Base-by-base conservation (phyloP, 2,888 invertebrate genomes). In the Epinotia ramella region DNA sequence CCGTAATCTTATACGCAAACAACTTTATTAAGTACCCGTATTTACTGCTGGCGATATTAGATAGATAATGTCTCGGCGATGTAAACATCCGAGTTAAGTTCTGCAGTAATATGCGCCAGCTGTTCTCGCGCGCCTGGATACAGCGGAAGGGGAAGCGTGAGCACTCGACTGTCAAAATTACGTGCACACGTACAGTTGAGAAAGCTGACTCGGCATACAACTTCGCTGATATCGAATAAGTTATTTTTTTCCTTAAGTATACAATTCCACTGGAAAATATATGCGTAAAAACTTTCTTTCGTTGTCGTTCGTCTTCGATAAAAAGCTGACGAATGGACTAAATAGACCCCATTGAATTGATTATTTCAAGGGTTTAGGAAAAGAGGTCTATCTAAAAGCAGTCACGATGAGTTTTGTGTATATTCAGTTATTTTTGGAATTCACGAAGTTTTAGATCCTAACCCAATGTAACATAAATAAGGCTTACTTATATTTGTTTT, bases 161-260 rank as follows among this genome's bases (percentile, higher is more conserved):
- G 84, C 84, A 87, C 80, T 83, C 82, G 79, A 69, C 82, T 84
- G 86, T 84, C 84, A 86, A 84, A 83, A 86, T 82, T 84, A 78
- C 80, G 77, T 81, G 78, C 83, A 81, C 80, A 81, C 80, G 80
- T 75, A 76, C 82, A 80, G 83, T 80, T 80, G 81, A 80, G 78
- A 72, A 57, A 77, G 68, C 72, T 63, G 64, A 77, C 77, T 73
- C 77, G 77, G 78, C 70, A 70, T 65, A 66, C 13, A 24, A 18
- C 28, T 53, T 65, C 11, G 44, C 24, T 56, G 3, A 20, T 53
- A 57, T 64, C 56, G 44, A 44, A 68, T 18, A 57, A 40, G 20
- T 11, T 73, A 16, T 65, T 67, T 73, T 62, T 73, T 49, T 46
- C 69, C 24, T 20, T 69, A n/a, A n/a, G n/a, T 46, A 60, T 69